Conservation (phyloP, 2,113 vertebrate species). For the Notarius quadriscutis region DNA sequence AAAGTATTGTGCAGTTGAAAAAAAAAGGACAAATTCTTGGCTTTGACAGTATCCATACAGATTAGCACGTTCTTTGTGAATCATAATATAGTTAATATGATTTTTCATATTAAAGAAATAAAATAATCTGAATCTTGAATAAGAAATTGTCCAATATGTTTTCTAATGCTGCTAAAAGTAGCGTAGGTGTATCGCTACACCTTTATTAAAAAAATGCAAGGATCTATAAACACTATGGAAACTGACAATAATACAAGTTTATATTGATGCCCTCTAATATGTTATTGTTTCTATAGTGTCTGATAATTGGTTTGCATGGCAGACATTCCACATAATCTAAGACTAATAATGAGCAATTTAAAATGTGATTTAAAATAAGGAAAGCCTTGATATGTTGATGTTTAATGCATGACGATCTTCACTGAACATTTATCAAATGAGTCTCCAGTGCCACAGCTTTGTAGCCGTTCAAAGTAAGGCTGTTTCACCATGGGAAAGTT, state of each 20-base stretch:
- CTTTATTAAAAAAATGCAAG: not conserved
- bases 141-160: not conserved
- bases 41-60: not conserved
- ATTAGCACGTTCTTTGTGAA: not conserved
- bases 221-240: not conserved
- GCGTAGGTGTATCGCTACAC: not conserved
- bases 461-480: not conserved
- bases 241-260: not conserved
- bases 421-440: not conserved
- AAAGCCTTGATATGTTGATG: not conserved
- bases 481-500: not conserved
- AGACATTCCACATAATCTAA: not conserved
- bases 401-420: not conserved
- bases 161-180: not conserved
- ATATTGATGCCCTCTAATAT: not conserved
- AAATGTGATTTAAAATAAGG: not conserved
- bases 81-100: not conserved
- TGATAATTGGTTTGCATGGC: not conserved
- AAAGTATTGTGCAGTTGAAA: not conserved
- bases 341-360: not conserved
- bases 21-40: not conserved
- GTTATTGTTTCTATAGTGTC: not conserved
- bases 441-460: not conserved
- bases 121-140: not conserved
- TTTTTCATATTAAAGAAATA: not conserved